Percentiles rank a stretch among this genome's conserved stretches.
These are phyloP conservation scores for Apodemus speciosus DNA, from an alignment of 2,113 vertebrate genomes.

Conservation along the genomic window DNA sequence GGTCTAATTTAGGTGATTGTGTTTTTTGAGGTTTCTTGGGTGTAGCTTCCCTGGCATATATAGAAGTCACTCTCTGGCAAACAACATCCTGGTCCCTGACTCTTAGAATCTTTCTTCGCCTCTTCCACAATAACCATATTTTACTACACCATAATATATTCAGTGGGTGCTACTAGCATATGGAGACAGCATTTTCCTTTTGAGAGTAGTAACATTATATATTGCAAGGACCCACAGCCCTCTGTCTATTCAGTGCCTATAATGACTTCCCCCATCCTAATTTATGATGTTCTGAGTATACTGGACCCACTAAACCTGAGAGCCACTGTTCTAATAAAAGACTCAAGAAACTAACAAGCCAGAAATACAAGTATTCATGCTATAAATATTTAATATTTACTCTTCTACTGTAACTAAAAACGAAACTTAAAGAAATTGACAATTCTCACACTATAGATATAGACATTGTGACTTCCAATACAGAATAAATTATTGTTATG, in stretches of 20 bases:
- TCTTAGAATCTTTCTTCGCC: not conserved
- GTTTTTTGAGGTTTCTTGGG: not conserved
- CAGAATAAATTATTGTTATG: not conserved
- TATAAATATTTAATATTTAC: not conserved
- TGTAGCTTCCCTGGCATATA: not conserved
- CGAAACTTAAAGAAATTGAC: not conserved
- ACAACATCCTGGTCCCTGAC: not conserved
- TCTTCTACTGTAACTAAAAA: conserved; percentile 10
- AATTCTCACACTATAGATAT: not conserved
- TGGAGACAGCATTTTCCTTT: not conserved
- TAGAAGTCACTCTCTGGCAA: not conserved
- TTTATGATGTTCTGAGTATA: not conserved
- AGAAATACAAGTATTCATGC: conserved; percentile 15
- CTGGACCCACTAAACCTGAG: not conserved
- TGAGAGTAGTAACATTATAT: not conserved
- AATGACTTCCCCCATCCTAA: not conserved
- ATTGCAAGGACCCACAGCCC: not conserved
- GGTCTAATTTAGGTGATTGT: not conserved
- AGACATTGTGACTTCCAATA: not conserved
- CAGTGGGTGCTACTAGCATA: not conserved
- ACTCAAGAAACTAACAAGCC: conserved; percentile 10
- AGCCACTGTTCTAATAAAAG: not conserved
- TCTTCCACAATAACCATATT: not conserved
- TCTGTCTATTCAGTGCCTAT: not conserved
- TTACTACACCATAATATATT: not conserved